Percentiles rank a stretch among this genome's conserved stretches.
Conservation (phyloP, 2,113 vertebrate genomes). For the Ondatra zibethicus region DNA sequence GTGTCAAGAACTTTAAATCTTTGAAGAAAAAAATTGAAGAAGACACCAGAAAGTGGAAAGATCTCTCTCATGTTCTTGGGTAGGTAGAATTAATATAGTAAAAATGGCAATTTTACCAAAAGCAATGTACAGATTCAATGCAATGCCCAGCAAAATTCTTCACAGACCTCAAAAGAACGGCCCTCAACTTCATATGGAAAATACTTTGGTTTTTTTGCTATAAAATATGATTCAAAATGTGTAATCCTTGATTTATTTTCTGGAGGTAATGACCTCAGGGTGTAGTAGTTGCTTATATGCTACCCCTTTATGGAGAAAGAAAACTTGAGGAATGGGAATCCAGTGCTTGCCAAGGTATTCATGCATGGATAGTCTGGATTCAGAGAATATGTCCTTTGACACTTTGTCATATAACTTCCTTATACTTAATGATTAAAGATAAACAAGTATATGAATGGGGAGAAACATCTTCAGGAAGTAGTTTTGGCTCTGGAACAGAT, state of each 20-base stretch:
- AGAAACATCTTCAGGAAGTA: background rate
- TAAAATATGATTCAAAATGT: background rate
- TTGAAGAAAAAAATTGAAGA: no score
- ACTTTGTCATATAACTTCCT: background rate
- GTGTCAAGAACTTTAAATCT: no score
- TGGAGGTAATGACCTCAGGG: background rate
- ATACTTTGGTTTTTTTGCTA: background rate
- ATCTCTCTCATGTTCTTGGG: no score
- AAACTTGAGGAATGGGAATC: background rate
- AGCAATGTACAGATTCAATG: no score
- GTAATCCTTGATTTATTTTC: background rate
- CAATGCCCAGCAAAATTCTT: no score
- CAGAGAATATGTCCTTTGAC: background rate
- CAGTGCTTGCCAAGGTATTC: background rate
- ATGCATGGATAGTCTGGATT: background rate
- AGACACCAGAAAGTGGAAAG: no score
- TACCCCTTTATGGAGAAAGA: background rate
- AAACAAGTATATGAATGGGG: background rate
- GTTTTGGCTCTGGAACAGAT: background rate
- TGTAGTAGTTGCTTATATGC: background rate
- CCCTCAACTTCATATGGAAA: no score
- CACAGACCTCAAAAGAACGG: no score
- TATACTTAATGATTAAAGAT: background rate
- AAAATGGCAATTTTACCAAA: no score
- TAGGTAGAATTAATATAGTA: no score